phyloP scores from a whole-genome alignment of 2,888 invertebrate genomes.

The Cyclophora albipunctata region DNA sequence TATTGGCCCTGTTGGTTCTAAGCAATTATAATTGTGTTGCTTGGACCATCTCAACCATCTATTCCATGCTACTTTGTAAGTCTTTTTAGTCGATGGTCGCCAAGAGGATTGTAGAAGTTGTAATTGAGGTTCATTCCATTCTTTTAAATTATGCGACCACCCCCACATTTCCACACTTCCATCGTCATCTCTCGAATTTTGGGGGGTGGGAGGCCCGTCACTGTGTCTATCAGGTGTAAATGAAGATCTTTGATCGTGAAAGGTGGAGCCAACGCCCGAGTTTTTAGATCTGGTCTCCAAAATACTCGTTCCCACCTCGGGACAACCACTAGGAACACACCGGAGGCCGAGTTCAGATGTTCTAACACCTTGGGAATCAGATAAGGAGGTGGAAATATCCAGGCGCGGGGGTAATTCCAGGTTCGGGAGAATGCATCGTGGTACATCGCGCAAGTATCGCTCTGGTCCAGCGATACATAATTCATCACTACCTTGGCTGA shows the following conservation, averaged over 20 bases:
- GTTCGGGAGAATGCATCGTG: slow-evolving; percentile 17
- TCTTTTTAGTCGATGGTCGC: slow-evolving; percentile 14
- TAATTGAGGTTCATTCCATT: slow-evolving; percentile 13
- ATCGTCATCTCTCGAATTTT: slow-evolving; percentile 9
- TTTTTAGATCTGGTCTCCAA: slow-evolving; percentile 29
- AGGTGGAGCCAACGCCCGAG: slow-evolving; percentile 19
- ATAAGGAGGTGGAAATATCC: slow-evolving; percentile 22
- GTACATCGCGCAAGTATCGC: slow-evolving; percentile 11
- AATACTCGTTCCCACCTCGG: slow-evolving; percentile 27
- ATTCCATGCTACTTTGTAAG: slow-evolving; percentile 18
- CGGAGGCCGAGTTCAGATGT: slow-evolving; percentile 17
- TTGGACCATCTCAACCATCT: slow-evolving; percentile 17
- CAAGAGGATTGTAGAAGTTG: slow-evolving; percentile 8
- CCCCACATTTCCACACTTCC: slow-evolving; percentile 25
- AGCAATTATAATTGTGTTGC: slow-evolving; percentile 4
- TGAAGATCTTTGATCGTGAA: slow-evolving; percentile 10
- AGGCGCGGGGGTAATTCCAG: slow-evolving; percentile 19
- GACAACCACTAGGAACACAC: slow-evolving; percentile 18
- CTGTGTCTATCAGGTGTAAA: slow-evolving; percentile 13
- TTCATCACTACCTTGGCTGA: slow-evolving; percentile 17
- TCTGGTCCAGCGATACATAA: slow-evolving; percentile 13
- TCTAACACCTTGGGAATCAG: slow-evolving; percentile 13
- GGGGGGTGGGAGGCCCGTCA: slow-evolving; percentile 16
- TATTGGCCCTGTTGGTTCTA: slow-evolving; percentile 6
- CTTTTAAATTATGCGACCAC: slow-evolving; percentile 12